phyloP scores from a whole-genome alignment of 2,113 vertebrate species.

The Myiozetetes cayanensis region DNA sequence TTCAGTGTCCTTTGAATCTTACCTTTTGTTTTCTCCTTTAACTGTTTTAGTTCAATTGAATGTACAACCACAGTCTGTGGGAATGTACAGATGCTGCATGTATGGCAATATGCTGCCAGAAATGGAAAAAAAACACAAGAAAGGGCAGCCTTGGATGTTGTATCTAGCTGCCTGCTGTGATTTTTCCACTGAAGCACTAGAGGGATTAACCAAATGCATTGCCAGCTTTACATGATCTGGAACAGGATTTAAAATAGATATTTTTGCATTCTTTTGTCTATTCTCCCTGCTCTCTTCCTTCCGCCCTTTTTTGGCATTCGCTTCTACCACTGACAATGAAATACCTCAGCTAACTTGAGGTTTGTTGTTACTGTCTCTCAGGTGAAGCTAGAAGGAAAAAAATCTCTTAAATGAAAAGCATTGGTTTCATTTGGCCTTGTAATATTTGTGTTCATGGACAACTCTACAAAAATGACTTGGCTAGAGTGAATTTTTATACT shows the following conservation, averaged over 20 bases:
- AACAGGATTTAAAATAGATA: neutral
- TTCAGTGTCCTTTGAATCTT: neutral
- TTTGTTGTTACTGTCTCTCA: neutral
- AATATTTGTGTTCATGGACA: neutral
- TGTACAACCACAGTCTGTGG: neutral
- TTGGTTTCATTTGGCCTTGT: neutral
- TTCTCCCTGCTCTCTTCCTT: neutral
- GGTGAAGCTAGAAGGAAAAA: neutral
- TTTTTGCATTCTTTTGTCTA: neutral
- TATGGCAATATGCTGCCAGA: neutral
- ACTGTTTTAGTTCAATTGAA: neutral
- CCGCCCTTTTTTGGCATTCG: neutral
- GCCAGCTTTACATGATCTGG: slow-evolving; percentile 5
- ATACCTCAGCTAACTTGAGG: neutral
- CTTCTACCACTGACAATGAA: neutral
- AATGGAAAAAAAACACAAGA: neutral
- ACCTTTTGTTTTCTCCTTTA: neutral
- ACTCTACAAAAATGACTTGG: neutral
- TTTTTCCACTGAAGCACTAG: slow-evolving; percentile 27
- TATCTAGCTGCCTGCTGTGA: slow-evolving; percentile 19
- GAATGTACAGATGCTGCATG: neutral
- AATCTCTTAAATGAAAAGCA: neutral
- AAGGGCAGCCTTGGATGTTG: neutral
- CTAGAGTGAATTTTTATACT: neutral
- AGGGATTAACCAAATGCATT: slow-evolving; percentile 1